Percentiles rank a stretch among this genome's conserved stretches.
Evolutionary conservation across 2,888 invertebrate genomes (phyloP).

Genomic region (Mesoligia furuncula): DNA sequence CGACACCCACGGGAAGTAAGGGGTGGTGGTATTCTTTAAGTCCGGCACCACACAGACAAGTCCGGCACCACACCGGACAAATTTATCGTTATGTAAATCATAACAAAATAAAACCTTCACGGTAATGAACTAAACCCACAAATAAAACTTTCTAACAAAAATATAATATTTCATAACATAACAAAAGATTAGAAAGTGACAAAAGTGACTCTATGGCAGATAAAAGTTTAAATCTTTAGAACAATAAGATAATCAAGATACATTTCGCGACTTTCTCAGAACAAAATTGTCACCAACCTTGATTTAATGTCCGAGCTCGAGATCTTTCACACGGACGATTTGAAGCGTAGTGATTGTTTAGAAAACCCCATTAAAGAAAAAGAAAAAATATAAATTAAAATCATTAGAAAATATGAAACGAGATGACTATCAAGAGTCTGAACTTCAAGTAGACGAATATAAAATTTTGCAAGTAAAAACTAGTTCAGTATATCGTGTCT

Average conservation of each 20-base stretch:
- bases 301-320: slow-evolving; percentile 56
- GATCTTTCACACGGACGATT: slow-evolving; percentile 57
- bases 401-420: neutral
- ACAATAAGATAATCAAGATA: slow-evolving; percentile 70
- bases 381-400: slow-evolving; percentile 9
- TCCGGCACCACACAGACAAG: too few species aligned
- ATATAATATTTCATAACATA: slow-evolving; percentile 61
- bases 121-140: slow-evolving; percentile 30
- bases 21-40: too few species aligned
- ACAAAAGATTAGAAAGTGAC: slow-evolving; percentile 72
- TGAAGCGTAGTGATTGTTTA: slow-evolving; percentile 37
- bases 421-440: neutral
- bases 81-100: slow-evolving; percentile 26
- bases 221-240: slow-evolving; percentile 66
- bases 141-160: slow-evolving; percentile 55
- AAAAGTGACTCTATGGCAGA: slow-evolving; percentile 55
- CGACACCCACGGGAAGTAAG: too few species aligned
- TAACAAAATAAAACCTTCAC: slow-evolving; percentile 27
- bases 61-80: too few species aligned
- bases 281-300: slow-evolving; percentile 68
- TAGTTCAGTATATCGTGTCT: neutral
- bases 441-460: slow-evolving; percentile 5
- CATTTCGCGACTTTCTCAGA: slow-evolving; percentile 70
- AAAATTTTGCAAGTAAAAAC: neutral
- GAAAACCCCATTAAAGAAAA: slow-evolving; percentile 12